Conservation (phyloP, 2,888 invertebrate species). For the Nephrocerus scutellatus region DNA sequence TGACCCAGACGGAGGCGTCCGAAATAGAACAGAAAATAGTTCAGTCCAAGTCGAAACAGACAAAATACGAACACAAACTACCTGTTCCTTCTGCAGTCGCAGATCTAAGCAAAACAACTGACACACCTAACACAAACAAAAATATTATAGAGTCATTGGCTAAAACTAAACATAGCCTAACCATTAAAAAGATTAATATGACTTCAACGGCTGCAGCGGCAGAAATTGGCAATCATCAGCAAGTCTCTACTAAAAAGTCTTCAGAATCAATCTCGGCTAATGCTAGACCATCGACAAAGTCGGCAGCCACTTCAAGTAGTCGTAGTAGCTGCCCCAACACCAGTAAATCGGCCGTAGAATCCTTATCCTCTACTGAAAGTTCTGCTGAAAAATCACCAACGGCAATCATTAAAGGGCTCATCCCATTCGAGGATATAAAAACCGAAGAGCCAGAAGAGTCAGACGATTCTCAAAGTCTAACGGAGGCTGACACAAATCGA, state of each 20-base stretch:
- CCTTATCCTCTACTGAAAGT: neutral
- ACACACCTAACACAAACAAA: slow-evolving; percentile 9
- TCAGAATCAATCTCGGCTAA: neutral
- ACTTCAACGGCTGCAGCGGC: slow-evolving; percentile 17
- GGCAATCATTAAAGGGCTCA: slow-evolving; percentile 16
- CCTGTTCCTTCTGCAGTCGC: neutral
- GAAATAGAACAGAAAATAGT: too few relatives aligned
- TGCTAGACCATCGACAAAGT: slow-evolving; percentile 9
- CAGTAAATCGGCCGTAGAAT: slow-evolving; percentile 1
- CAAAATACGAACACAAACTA: too few relatives aligned
- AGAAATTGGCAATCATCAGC: neutral
- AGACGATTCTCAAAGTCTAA: too few relatives aligned
- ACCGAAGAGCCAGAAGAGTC: slow-evolving; percentile 21
- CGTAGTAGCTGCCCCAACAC: slow-evolving; percentile 2
- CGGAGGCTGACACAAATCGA: too few relatives aligned
- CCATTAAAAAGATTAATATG: slow-evolving; percentile 42
- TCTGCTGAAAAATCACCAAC: neutral
- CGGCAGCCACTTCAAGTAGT: slow-evolving; percentile 3
- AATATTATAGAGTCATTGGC: slow-evolving; percentile 32
- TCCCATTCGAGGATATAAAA: slow-evolving; percentile 26
- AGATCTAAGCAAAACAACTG: neutral
- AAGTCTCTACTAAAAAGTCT: slow-evolving; percentile 3
- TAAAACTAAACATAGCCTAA: slow-evolving; percentile 36
- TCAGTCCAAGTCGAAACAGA: too few relatives aligned
- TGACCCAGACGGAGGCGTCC: too few relatives aligned